A percentile compares a stretch with the other conserved stretches of the same genome.
Conservation (phyloP, 2,888 invertebrate genomes). For the Cephalotes varians region DNA sequence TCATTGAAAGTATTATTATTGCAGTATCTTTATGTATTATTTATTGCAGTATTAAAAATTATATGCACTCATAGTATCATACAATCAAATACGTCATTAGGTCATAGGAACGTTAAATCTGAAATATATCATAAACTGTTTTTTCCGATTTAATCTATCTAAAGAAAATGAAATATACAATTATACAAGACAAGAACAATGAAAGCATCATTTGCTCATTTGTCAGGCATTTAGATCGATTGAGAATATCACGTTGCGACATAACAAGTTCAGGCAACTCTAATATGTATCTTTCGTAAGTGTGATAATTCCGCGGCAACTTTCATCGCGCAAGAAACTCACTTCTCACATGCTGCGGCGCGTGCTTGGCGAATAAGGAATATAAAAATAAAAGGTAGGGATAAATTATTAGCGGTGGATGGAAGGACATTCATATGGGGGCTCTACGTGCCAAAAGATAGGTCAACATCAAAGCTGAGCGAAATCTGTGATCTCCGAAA, state of each 20-base stretch:
- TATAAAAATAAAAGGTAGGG: constrained; percentile 34
- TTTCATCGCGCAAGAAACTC: constrained; percentile 56
- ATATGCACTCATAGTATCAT: not conserved
- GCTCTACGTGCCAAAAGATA: not conserved
- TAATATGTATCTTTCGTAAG: constrained; percentile 64
- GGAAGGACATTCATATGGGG: constrained; percentile 36
- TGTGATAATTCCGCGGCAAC: constrained; percentile 53
- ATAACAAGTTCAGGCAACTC: constrained; percentile 42
- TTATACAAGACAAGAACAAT: not conserved
- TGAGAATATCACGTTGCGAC: not conserved
- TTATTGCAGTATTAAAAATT: too few species aligned
- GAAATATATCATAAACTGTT: not conserved
- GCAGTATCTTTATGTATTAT: too few species aligned
- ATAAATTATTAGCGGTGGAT: constrained; percentile 26
- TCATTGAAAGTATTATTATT: too few species aligned
- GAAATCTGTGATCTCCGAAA: not conserved
- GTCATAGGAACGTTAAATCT: too few species aligned
- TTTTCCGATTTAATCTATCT: not conserved
- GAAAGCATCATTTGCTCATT: not conserved
- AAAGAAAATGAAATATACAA: not conserved
- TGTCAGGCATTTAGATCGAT: constrained; percentile 33
- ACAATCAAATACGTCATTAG: not conserved
- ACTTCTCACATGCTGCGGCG: constrained; percentile 51
- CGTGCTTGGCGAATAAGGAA: constrained; percentile 24
- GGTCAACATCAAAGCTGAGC: constrained; percentile 12